Conservation (phyloP, 1,140 invertebrate species). For the Sarcophaga bullata region DNA sequence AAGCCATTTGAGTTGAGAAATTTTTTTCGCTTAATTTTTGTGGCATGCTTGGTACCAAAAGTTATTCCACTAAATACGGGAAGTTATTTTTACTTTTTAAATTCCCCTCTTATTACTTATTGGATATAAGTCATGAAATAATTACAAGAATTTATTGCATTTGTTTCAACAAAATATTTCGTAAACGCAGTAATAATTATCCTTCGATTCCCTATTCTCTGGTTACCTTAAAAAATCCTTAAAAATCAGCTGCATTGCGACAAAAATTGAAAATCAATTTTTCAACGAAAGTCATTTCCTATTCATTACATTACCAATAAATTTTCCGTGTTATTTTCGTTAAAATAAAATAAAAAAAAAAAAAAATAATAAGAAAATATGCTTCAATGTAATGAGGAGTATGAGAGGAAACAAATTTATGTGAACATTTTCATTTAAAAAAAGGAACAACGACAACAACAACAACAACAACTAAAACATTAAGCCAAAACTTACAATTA, state of each 20-base stretch:
- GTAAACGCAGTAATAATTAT: too few species aligned
- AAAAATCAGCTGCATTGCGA: conserved; percentile 28
- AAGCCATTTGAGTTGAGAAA: too few species aligned
- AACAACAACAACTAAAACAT: not conserved
- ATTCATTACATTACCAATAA: conserved; percentile 10
- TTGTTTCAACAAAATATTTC: too few species aligned
- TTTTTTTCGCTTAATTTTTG: too few species aligned
- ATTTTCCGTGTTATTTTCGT: not conserved
- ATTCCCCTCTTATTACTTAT: too few species aligned
- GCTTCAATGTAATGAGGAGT: too few species aligned
- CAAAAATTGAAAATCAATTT: conserved; percentile 22
- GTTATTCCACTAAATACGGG: too few species aligned
- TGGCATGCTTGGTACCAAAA: too few species aligned
- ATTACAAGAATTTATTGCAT: too few species aligned
- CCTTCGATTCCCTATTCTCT: too few species aligned
- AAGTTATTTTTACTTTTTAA: too few species aligned
- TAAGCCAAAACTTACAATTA: conserved; percentile 41
- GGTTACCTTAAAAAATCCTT: not conserved
- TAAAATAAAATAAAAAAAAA: conserved; percentile 7
- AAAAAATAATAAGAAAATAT: not conserved
- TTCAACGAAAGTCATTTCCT: not conserved
- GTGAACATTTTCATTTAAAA: conserved; percentile 30
- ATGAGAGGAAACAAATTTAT: not conserved
- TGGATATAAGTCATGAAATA: too few species aligned
- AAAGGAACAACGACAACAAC: not conserved